phyloP scores from a whole-genome alignment of 2,888 invertebrate genomes.

The Catonia carolina region DNA sequence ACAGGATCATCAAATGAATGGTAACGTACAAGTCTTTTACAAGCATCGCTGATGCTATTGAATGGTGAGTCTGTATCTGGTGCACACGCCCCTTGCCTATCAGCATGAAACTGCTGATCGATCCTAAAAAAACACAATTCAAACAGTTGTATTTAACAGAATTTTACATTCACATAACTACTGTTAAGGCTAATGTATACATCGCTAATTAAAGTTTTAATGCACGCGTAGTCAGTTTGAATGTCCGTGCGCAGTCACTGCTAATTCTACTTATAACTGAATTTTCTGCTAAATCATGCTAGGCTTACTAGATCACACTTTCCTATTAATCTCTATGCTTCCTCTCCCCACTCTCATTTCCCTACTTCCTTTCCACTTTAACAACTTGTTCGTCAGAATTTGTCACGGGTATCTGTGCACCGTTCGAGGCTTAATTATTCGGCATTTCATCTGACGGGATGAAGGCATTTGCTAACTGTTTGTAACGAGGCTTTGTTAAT shows the following conservation, averaged over 20 bases:
- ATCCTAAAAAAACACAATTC: conserved; percentile 48
- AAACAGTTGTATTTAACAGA: conserved; percentile 4
- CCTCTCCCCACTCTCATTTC: no score
- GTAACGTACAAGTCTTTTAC: conserved; percentile 65
- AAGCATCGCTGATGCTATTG: conserved; percentile 62
- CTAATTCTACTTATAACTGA: background rate
- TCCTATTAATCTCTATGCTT: no score
- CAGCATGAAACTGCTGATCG: conserved; percentile 65
- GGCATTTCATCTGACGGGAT: no score
- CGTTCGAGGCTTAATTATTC: no score
- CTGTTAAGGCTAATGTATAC: background rate
- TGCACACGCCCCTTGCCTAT: conserved; percentile 65
- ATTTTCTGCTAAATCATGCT: no score
- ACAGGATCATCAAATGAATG: conserved; percentile 67
- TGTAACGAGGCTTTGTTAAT: no score
- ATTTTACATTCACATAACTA: background rate
- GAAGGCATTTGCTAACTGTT: no score
- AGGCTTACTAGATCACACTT: no score
- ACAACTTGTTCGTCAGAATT: no score
- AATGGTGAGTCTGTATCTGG: conserved; percentile 70
- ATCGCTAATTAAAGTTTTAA: background rate
- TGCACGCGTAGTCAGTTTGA: background rate
- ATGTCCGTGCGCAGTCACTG: no score
- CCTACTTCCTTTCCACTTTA: no score
- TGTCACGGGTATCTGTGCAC: no score